Evolutionary conservation across 2,113 vertebrate species (phyloP), one percentile per base, ranked within the genome.

Genomic region (Hyperopisus bebe): DNA sequence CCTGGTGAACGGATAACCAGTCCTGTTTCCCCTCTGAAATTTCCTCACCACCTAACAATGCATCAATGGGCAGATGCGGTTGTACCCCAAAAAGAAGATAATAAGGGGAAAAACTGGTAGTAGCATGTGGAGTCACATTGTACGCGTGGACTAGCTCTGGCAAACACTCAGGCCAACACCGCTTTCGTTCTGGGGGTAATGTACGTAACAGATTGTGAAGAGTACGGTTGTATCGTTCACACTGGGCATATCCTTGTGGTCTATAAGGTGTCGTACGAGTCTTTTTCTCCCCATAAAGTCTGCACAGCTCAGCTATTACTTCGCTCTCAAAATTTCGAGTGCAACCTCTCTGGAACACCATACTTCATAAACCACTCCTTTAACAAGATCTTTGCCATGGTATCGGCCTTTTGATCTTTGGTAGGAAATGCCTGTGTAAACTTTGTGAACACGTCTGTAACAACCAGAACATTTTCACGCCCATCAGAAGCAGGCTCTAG

Each of bases 291-390:
- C 48, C 11, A 50, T 50, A 50, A 2, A 50, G 48, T 13, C 48
- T 10, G 48, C 48, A 50, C 48, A 50, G 11, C 48, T 50, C 48
- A 10, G 48, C 48, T 50, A 50, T 50, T 50, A 50, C 48, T 50
- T 50, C 48, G 13, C 48, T 50, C 2, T 50, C 48, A 3, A 46
- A 46, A 46, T 46, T 46, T 46, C 46, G 7, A 86, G 21, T 90
- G 89, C 15, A 90, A 53, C 46, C 86, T 17, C 24, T 86, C 89
- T 24, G 86, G 86, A 5, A 77, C n/a, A 17, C 86, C 13, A 15
- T 42, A 90, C 86, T 89, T 70, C 66, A 90, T 46, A 15, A 85
- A 90, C 70, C 90, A 89, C 77, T 90, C 87, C 53, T n/a, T 31
- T 1, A 90, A 27, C 2, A 90, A 24, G 8, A 89, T 53, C n/a